Base-by-base conservation (phyloP, 2,888 invertebrate genomes). In the Calliopum simillimum region DNA sequence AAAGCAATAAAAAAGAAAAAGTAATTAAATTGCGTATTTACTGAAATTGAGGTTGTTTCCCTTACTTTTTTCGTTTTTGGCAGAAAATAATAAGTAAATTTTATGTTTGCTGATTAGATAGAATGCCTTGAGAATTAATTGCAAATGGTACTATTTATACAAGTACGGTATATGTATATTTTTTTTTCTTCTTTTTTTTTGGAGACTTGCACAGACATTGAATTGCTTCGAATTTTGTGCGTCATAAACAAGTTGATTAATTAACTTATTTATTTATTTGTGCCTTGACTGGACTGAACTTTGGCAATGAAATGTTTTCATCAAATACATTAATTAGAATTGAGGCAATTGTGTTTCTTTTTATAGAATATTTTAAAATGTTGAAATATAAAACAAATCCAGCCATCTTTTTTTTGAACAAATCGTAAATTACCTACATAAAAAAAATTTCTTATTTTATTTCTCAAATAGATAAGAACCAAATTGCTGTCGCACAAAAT, bases 391-490 rank as follows among this genome's bases (percentile, higher is more conserved):
- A 51, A 13, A n/a, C n/a, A n/a, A 51, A 51, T 2, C 11, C 8
- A 14, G 3, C 5, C 25, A 11, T 33, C 14, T 56, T 21, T 56
- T 8, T 25, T 25, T 53, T 12, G 16, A 16, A 69, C 47, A 66
- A 43, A 46, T 62, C 44, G 47, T 58, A 59, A 68, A 58, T 16
- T 49, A 58, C 21, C 19, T 61, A n/a, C n/a, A n/a, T n/a, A n/a
- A n/a, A n/a, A n/a, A 58, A 51, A 47, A 21, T 3, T 53, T 23
- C 59, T 61, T 68, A 55, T 70, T 70, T 68, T 68, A 68, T 72
- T 71, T 65, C 71, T 78, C 82, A 81, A 82, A 81, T 81, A 84
- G 84, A 84, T 85, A 79, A 84, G 77, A 85, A 83, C 81, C 82
- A 81, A 81, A 80, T 78, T 79, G 82, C 80, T 81, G 81, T 82